phyloP scores from a whole-genome alignment of 2,888 invertebrate genomes.

The Cephus sareptanus region DNA sequence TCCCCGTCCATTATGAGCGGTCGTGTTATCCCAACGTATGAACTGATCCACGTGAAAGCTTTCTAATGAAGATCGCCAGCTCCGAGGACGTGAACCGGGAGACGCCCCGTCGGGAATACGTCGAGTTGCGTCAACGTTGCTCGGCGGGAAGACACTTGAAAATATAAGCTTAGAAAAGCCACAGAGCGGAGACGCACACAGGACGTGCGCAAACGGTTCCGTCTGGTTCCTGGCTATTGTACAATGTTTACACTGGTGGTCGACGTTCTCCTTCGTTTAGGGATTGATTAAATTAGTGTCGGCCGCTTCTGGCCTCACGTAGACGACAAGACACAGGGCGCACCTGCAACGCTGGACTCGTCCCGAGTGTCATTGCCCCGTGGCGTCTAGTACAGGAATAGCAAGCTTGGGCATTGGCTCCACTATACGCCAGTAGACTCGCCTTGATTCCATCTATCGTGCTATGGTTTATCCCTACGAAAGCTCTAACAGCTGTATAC shows the following conservation, averaged over 20 bases:
- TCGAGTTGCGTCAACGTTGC: neutral
- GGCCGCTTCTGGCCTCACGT: constrained; percentile 32
- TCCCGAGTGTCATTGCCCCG: constrained; percentile 50
- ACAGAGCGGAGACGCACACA: neutral
- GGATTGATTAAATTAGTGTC: constrained; percentile 52
- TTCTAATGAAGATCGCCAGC: neutral
- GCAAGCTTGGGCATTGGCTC: constrained; percentile 36
- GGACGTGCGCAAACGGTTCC: constrained; percentile 6
- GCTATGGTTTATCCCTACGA: neutral
- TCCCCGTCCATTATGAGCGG: neutral
- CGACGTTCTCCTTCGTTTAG: constrained; percentile 23
- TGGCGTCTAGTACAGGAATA: constrained; percentile 50
- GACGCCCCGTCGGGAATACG: neutral
- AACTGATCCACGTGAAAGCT: neutral
- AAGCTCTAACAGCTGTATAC: neutral
- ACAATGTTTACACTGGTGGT: neutral
- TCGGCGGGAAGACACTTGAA: neutral
- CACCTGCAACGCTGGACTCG: constrained; percentile 19
- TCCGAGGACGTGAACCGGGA: neutral
- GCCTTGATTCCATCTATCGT: neutral
- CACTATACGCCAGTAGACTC: neutral
- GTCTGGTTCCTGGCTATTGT: constrained; percentile 2
- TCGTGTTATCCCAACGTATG: neutral
- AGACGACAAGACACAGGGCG: constrained; percentile 19
- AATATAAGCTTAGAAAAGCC: neutral